phyloP scores from a whole-genome alignment of 1,140 invertebrate genomes.

The Drosophila willistoni region DNA sequence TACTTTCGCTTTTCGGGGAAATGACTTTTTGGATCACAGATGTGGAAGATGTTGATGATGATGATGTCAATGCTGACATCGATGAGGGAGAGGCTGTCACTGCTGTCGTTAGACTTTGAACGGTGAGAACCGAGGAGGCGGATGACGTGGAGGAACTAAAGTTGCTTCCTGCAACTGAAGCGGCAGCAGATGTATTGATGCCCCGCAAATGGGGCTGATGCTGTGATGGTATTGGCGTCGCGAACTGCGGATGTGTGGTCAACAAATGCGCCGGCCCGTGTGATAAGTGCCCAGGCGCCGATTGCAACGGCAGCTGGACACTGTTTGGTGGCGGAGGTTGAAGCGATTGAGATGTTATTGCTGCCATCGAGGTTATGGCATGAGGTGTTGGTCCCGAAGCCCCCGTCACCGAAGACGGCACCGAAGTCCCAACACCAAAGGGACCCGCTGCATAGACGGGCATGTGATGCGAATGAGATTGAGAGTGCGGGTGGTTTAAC shows the following conservation, averaged over 20 bases:
- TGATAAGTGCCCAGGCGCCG: conserved; percentile 35
- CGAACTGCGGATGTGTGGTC: conserved; percentile 50
- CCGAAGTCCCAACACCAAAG: conserved; percentile 34
- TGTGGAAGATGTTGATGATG: conserved; percentile 51
- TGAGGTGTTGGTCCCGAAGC: conserved; percentile 38
- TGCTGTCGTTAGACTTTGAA: conserved; percentile 57
- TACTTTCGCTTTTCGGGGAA: conserved; percentile 89
- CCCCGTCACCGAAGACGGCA: conserved; percentile 25
- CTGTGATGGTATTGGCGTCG: conserved; percentile 31
- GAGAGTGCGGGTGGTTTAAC: conserved; percentile 34
- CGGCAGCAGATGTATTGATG: conserved; percentile 28
- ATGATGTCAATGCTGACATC: conserved; percentile 33
- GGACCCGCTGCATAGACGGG: conserved; percentile 36
- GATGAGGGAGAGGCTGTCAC: conserved; percentile 44
- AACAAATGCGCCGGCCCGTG: conserved; percentile 62
- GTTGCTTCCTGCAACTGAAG: conserved; percentile 24
- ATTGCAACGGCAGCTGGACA: conserved; percentile 57
- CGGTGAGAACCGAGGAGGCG: conserved; percentile 34
- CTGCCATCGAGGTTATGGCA: conserved; percentile 28
- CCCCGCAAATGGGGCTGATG: conserved; percentile 51
- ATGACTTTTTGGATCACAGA: conserved; percentile 84
- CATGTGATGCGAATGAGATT: conserved; percentile 50
- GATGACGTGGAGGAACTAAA: conserved; percentile 28
- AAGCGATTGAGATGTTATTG: conserved; percentile 43
- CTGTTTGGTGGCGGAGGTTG: conserved; percentile 41